These are phyloP conservation scores for Podabrus alpinus DNA, from an alignment of 2,888 invertebrate species.

Conservation along the genomic window DNA sequence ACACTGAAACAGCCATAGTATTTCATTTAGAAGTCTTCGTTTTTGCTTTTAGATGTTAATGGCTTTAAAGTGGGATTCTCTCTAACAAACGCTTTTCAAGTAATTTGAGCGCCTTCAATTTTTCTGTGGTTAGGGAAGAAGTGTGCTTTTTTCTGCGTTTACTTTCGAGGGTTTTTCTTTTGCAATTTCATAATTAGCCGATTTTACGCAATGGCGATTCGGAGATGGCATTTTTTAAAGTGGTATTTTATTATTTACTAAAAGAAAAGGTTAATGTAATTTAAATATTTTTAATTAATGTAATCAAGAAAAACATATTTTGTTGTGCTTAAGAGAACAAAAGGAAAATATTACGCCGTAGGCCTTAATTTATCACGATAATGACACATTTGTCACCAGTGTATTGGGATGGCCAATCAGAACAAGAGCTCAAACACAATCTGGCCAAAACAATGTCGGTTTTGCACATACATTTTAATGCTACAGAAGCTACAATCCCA, in stretches of 20 bases:
- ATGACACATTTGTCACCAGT: too few species aligned
- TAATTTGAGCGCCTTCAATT: slow-evolving; percentile 12
- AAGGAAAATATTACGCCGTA: too few species aligned
- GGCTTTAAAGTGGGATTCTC: slow-evolving; percentile 22
- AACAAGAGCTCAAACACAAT: too few species aligned
- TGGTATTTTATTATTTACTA: neutral
- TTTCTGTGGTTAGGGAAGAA: slow-evolving; percentile 7
- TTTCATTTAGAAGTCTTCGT: slow-evolving; percentile 19
- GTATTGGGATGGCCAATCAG: too few species aligned
- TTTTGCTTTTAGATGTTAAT: slow-evolving; percentile 21
- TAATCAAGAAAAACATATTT: too few species aligned
- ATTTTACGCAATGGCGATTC: neutral
- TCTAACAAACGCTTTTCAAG: slow-evolving; percentile 8
- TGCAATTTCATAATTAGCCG: neutral
- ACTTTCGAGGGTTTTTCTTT: neutral
- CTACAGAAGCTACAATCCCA: too few species aligned
- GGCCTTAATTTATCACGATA: too few species aligned
- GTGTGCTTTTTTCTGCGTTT: neutral
- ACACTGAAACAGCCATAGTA: slow-evolving; percentile 11
- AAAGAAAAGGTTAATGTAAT: neutral
- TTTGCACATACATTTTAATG: too few species aligned
- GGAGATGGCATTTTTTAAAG: neutral
- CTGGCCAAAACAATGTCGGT: too few species aligned
- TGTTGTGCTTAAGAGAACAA: too few species aligned
- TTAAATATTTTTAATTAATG: too few species aligned